These are phyloP conservation scores for Otis tarda DNA, from an alignment of 2,113 vertebrate species.

Conservation along the genomic window DNA sequence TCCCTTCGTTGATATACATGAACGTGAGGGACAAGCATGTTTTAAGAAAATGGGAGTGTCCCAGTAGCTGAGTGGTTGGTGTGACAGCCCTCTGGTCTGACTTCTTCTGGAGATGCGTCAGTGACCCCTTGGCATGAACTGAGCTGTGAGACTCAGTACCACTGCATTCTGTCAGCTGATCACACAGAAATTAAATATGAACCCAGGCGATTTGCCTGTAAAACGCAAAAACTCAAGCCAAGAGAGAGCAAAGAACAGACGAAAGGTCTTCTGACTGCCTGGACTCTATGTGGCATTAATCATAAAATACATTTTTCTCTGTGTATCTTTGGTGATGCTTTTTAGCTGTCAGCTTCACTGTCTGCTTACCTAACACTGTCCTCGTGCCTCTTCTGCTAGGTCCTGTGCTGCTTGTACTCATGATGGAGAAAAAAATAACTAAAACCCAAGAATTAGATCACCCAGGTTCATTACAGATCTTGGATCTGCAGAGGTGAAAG, in stretches of 20 bases:
- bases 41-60: background rate
- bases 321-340: background rate
- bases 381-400: background rate
- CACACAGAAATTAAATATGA: background rate
- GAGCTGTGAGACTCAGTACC: background rate
- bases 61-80: background rate
- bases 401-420: background rate
- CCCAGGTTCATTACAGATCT: background rate
- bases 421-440: background rate
- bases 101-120: background rate
- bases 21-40: background rate
- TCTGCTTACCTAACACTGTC: background rate
- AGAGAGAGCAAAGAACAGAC: background rate
- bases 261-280: background rate
- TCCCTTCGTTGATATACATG: background rate
- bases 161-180: background rate
- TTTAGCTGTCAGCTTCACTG: background rate
- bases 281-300: background rate
- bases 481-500: background rate
- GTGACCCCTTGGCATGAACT: background rate
- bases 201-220: background rate
- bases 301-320: background rate
- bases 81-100: background rate
- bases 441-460: background rate
- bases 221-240: background rate